Base-by-base conservation (phyloP, 2,888 invertebrate genomes). In the Terebella lapidaria region DNA sequence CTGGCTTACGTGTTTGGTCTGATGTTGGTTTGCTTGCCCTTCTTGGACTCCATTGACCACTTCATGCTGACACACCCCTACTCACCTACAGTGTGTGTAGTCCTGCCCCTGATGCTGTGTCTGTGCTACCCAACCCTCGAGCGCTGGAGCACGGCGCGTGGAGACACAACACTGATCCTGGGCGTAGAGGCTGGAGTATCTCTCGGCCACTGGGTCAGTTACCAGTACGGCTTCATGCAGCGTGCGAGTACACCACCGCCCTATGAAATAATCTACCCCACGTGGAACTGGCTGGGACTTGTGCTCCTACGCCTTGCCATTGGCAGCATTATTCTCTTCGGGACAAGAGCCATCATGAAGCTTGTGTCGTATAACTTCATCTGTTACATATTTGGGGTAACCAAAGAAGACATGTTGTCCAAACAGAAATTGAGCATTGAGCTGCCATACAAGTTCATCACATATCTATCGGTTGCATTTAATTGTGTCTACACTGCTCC, bases 101-200 rank as follows among this genome's bases (percentile, higher is more conserved):
- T 51, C n/a, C 29, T 67, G 5, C 68, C 69, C 18, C 51, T 68
- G 3, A 58, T 90, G 5, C 78, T 85, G 1, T 76, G 86, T 42
- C 87, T 90, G 55, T 84, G 90, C 64, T 90, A 92, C 80, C 94
- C 94, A 0, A 86, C 87, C 66, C 87, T 90, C 56, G 88, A 89
- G 68, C 88, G 87, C 72, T 93, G 93, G 92, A 93, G 92, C 57
- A 92, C 93, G 4, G 92, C 93, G 1, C 74, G 94, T 74, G 92
- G 92, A 26, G 94, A 94, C 81, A 94, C 94, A 0, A 87, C 91
- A 1, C 89, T 91, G 85, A 89, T 93, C 68, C 85, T 93, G 67
- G 90, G 67, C 4, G 72, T 74, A 25, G 72, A 68, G 25, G 68
- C 71, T 1, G 93, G 93, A 55, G 85, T 92, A 63, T 85, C 88